phyloP scores from a whole-genome alignment of 2,113 vertebrate genomes.

The Cranoglanis bouderius region DNA sequence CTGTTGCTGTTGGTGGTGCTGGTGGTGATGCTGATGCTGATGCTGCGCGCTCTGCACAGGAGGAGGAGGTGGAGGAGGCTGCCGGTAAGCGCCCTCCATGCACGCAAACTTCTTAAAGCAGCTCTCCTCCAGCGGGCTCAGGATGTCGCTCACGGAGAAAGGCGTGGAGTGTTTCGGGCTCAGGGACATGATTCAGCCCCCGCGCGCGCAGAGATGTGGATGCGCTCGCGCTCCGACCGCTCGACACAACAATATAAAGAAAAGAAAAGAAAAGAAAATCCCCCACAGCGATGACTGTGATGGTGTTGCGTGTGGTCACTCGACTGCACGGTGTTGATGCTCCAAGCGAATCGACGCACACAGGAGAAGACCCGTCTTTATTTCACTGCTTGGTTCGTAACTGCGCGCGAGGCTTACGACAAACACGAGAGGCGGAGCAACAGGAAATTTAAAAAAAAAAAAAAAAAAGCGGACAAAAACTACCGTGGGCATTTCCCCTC shows the following conservation, averaged over 20 bases:
- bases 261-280: background rate
- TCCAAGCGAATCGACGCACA: background rate
- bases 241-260: slow-evolving; percentile 43
- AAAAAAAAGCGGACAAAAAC: slow-evolving; percentile 69
- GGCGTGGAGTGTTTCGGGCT: slow-evolving; percentile 93
- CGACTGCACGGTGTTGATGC: too few species aligned
- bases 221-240: slow-evolving; percentile 43
- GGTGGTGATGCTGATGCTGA: slow-evolving; percentile 57
- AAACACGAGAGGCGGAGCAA: slow-evolving; percentile 80
- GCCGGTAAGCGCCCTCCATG: slow-evolving; percentile 83
- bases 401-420: slow-evolving; percentile 79
- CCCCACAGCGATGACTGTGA: background rate
- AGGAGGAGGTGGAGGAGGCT: slow-evolving; percentile 60
- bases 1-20: slow-evolving; percentile 40
- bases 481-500: slow-evolving; percentile 32
- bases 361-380: slow-evolving; percentile 26
- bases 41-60: slow-evolving; percentile 60
- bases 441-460: slow-evolving; percentile 10
- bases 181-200: slow-evolving; percentile 87
- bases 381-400: slow-evolving; percentile 77
- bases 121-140: slow-evolving; percentile 91
- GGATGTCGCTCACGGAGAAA: slow-evolving; percentile 90
- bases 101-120: slow-evolving; percentile 86
- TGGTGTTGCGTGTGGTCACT: slow-evolving; percentile 56
- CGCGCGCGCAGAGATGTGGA: background rate